Evolutionary conservation across 2,888 invertebrate species (phyloP), one percentile per base, ranked within the genome.

Genomic region (Pasiphila rectangulata): DNA sequence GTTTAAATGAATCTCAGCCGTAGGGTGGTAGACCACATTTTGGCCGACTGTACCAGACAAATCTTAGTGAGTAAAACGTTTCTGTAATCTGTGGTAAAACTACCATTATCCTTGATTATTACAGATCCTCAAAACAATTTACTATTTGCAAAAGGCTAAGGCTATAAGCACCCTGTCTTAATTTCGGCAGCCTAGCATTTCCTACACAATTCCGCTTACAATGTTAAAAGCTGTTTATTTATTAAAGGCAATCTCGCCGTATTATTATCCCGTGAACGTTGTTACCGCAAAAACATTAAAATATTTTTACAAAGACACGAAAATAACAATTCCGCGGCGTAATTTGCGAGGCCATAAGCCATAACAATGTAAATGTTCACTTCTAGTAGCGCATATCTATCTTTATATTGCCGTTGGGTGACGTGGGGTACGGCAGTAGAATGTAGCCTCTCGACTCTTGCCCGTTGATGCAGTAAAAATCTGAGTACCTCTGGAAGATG

Each of bases 291-390:
- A 71, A 76, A 75, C 72, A 77, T 75, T 73, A 68, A 72, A 75
- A 74, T 71, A 74, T 77, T 77, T 72, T 70, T 67, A 72, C 69
- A 61, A 66, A 64, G 65, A 71, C 75, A 69, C 70, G 75, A 78
- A 77, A 81, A 83, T 84, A 84, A 84, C 80, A 84, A 83, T 82
- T 82, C 75, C 64, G 65, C 61, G 64, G 79, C 74, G 83, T 83
- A 83, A 84, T 85, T 85, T 82, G 74, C 69, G 69, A 78, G 75
- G 76, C 77, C 81, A 79, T 82, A 27, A 27, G 27, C 27, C 9
- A 12, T 12, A 12, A 7, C 27, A 27, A 12, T 7, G 27, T 13
- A 27, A 1, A 27, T 7, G 12, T 12, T 1, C 6, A 27, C 6
- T 3, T 7, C 0, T 7, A 27, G 27, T 13, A 27, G 27, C 27